A percentile compares a stretch with the other conserved stretches of the same genome.
phyloP scores from a whole-genome alignment of 2,888 invertebrate species.

The Liodrosophila aerea region DNA sequence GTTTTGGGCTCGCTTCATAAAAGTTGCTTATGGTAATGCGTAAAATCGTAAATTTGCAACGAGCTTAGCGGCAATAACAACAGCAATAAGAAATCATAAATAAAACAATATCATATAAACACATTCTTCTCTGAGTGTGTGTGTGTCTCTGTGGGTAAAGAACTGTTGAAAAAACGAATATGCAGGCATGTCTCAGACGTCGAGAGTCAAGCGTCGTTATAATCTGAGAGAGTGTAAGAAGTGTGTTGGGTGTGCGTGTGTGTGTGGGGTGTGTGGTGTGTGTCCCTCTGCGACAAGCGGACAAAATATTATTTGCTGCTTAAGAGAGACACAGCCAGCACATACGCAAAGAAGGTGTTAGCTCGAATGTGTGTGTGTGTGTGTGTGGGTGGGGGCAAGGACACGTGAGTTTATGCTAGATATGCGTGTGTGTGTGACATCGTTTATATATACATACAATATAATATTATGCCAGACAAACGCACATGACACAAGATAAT shows the following conservation, averaged over 20 bases:
- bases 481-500: conserved; percentile 36
- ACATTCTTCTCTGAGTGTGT: conserved; percentile 31
- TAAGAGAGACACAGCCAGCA: background rate
- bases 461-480: conserved; percentile 48
- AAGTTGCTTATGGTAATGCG: conserved; percentile 68
- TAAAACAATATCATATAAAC: conserved; percentile 70
- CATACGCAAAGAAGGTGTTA: background rate
- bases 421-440: conserved; percentile 16
- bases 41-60: conserved; percentile 64
- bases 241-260: conserved; percentile 1
- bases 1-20: conserved; percentile 32
- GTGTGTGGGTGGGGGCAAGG: conserved; percentile 10
- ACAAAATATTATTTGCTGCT: conserved; percentile 50
- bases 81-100: conserved; percentile 70
- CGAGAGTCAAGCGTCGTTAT: conserved; percentile 13
- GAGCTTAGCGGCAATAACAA: conserved; percentile 51
- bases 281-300: conserved; percentile 35
- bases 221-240: conserved; percentile 17
- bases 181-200: conserved; percentile 38
- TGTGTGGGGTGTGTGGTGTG: conserved; percentile 16
- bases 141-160: background rate
- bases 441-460: conserved; percentile 22
- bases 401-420: conserved; percentile 24
- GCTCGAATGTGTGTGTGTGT: conserved; percentile 3
- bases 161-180: conserved; percentile 23